These are phyloP conservation scores for Dryococelus australis DNA, from an alignment of 2,888 invertebrate genomes.

Conservation along the genomic window DNA sequence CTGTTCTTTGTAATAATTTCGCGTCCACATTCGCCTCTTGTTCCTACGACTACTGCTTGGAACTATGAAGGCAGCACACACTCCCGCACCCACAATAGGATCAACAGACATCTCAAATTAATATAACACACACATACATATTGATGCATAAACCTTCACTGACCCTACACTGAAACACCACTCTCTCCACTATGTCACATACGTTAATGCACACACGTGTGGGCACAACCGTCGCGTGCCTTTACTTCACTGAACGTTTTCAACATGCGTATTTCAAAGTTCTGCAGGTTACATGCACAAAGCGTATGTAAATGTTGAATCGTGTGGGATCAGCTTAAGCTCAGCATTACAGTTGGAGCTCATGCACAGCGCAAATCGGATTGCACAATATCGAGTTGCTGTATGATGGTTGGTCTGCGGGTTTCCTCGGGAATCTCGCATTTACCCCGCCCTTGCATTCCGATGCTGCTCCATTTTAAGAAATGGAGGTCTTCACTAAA, in stretches of 20 bases:
- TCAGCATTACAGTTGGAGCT: too few relatives aligned
- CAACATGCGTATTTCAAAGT: too few relatives aligned
- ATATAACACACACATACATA: not conserved
- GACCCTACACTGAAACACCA: not conserved
- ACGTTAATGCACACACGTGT: not conserved
- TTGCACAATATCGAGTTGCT: too few relatives aligned
- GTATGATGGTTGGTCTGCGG: too few relatives aligned
- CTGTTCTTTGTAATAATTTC: not conserved
- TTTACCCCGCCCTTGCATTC: too few relatives aligned
- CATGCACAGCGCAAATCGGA: too few relatives aligned
- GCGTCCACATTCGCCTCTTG: not conserved
- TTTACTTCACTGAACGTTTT: not conserved
- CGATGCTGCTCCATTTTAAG: too few relatives aligned
- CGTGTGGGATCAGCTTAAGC: not conserved
- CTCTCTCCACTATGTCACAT: not conserved
- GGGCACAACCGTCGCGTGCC: not conserved
- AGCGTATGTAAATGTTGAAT: slow-evolving; percentile 1
- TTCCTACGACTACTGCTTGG: not conserved
- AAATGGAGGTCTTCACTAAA: too few relatives aligned
- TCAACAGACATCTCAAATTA: not conserved
- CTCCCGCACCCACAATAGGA: not conserved
- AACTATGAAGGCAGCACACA: not conserved
- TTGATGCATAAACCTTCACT: not conserved
- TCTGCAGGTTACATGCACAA: not conserved
- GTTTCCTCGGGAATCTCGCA: too few relatives aligned